phyloP scores from a whole-genome alignment of 2,888 invertebrate genomes.

The Heliconius sara region DNA sequence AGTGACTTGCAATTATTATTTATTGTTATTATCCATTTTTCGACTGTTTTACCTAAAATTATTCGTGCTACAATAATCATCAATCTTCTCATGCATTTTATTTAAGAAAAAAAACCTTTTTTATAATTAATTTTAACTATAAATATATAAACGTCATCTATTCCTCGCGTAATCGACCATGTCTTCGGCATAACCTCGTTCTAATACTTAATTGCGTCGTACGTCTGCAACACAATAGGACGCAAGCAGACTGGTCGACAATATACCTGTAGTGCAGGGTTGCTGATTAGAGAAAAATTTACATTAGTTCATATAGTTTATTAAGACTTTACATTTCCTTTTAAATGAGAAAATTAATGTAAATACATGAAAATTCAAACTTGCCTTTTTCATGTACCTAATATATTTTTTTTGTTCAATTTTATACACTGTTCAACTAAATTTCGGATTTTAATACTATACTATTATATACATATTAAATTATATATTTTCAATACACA shows the following conservation, averaged over 20 bases:
- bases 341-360: no score
- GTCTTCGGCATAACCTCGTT: constrained; percentile 44
- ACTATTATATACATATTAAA: no score
- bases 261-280: constrained; percentile 61
- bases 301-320: not conserved
- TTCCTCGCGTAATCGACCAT: constrained; percentile 20
- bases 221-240: constrained; percentile 70
- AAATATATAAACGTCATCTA: not conserved
- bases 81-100: not conserved
- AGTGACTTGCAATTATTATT: not conserved
- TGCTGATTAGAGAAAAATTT: constrained; percentile 41
- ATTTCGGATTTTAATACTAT: no score
- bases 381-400: no score
- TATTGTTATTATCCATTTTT: not conserved
- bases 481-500: not conserved
- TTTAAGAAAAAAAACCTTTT: not conserved
- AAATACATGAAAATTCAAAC: no score
- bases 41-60: not conserved
- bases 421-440: no score
- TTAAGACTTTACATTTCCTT: not conserved
- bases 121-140: not conserved
- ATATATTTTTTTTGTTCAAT: no score
- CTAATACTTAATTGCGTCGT: constrained; percentile 79
- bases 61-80: not conserved
- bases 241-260: constrained; percentile 71